These are phyloP conservation scores for Zootermopsis nevadensis DNA, from an alignment of 2,888 invertebrate genomes.

Conservation along the genomic window DNA sequence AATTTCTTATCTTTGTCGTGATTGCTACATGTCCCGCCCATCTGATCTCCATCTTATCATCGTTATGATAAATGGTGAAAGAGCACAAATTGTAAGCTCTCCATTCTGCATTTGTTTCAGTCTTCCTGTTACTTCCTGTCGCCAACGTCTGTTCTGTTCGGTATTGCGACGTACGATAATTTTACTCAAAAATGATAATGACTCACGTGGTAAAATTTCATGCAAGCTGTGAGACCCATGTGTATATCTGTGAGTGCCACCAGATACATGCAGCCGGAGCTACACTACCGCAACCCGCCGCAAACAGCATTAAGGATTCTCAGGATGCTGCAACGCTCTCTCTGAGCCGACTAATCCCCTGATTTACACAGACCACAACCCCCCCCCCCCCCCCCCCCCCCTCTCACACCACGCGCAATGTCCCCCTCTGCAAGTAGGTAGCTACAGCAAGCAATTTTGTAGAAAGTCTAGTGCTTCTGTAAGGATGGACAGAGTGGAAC, in stretches of 20 bases:
- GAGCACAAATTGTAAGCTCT: no score
- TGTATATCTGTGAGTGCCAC: not conserved
- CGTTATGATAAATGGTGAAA: no score
- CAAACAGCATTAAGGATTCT: conserved; percentile 52
- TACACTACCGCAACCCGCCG: conserved; percentile 43
- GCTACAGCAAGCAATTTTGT: conserved; percentile 32
- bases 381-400: not conserved
- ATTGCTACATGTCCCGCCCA: no score
- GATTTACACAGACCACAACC: conserved; percentile 50
- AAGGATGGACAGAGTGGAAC: conserved; percentile 3
- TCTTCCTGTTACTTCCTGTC: no score
- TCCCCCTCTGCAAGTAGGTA: not conserved
- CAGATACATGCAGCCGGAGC: not conserved
- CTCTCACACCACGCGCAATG: not conserved
- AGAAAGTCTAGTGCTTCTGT: conserved; percentile 4
- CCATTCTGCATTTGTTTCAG: no score
- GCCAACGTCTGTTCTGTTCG: no score
- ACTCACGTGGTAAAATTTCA: not conserved
- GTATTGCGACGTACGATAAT: no score
- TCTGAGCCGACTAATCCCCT: conserved; percentile 48
- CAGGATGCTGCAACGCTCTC: conserved; percentile 34
- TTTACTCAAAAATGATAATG: not conserved
- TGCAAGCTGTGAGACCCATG: not conserved
- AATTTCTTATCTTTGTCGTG: no score
- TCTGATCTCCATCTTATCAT: no score